Evolutionary conservation across 2,797 vertebrate species (phyloP).

Genomic region (Oryzias sinensis): DNA sequence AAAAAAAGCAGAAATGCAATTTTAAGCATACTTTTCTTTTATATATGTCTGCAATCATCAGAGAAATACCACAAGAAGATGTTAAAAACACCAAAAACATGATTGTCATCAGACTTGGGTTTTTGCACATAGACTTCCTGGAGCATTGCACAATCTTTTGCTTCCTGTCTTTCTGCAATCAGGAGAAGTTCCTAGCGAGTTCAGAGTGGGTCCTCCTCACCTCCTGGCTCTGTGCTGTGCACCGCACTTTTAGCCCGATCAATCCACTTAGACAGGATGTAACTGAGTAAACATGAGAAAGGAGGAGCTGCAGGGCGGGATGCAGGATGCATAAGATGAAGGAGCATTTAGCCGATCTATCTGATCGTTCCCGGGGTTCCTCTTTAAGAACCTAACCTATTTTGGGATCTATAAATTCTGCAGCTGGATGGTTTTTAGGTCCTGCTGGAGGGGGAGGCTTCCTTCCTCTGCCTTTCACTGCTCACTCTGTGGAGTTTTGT

Average conservation of each 20-base stretch:
- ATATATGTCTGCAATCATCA: no score
- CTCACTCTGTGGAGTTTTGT: slow-evolving; percentile 37
- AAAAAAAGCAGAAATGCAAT: no score
- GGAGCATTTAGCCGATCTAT: background rate
- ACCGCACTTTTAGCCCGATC: slow-evolving; percentile 58
- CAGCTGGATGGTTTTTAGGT: slow-evolving; percentile 3
- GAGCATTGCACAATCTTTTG: slow-evolving; percentile 43
- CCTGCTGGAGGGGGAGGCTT: slow-evolving; percentile 20
- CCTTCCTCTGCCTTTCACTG: slow-evolving; percentile 43
- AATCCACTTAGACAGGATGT: slow-evolving; percentile 67
- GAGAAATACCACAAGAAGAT: no score
- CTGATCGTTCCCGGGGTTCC: background rate
- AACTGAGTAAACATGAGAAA: slow-evolving; percentile 37
- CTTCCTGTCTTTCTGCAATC: slow-evolving; percentile 39
- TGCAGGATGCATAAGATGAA: slow-evolving; percentile 32
- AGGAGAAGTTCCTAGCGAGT: slow-evolving; percentile 58
- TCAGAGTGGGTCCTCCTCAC: slow-evolving; percentile 23
- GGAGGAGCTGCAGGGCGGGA: slow-evolving; percentile 22
- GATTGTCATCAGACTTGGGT: no score
- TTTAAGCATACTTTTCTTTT: no score
- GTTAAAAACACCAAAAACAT: no score
- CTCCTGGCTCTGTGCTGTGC: slow-evolving; percentile 12
- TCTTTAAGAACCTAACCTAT: slow-evolving; percentile 8
- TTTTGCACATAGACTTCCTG: slow-evolving; percentile 38
- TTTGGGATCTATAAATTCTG: slow-evolving; percentile 15